Percentiles rank a stretch among this genome's conserved stretches.
Evolutionary conservation across 2,113 vertebrate species (phyloP).

Genomic region (Upupa epops): DNA sequence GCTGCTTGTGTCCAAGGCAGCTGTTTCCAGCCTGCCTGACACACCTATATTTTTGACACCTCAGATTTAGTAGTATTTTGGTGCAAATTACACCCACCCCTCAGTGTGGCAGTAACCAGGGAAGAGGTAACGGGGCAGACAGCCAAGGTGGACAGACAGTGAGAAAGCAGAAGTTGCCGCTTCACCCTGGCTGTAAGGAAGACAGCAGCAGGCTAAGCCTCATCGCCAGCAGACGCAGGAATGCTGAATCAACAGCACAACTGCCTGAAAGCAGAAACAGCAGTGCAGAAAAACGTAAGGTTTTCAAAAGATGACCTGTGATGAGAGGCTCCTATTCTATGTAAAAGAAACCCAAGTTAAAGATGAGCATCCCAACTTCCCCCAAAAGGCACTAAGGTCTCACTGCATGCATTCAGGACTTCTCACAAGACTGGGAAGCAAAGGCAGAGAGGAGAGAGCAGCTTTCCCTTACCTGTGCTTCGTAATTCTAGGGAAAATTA

Average conservation of each 20-base stretch:
- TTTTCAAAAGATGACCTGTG: background rate
- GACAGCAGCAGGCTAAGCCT: background rate
- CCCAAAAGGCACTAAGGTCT: background rate
- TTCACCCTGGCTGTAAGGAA: background rate
- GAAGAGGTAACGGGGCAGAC: background rate
- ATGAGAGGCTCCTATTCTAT: background rate
- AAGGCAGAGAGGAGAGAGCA: background rate
- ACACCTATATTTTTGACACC: slow-evolving; percentile 21
- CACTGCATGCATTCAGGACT: background rate
- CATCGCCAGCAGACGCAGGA: background rate
- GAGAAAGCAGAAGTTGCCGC: background rate
- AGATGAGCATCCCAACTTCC: background rate
- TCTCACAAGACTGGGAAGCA: background rate
- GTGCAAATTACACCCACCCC: background rate
- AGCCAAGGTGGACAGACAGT: background rate
- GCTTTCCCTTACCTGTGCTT: background rate
- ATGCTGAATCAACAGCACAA: too few relatives aligned
- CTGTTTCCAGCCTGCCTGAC: slow-evolving; percentile 28
- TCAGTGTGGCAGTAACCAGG: background rate
- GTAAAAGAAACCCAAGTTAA: background rate
- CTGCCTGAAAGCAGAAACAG: background rate
- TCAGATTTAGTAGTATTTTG: background rate
- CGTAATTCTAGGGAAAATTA: background rate
- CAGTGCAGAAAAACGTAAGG: background rate
- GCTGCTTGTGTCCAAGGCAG: background rate